Evolutionary conservation across 1,140 invertebrate genomes (phyloP).

Genomic region (Leptoteleia sp.): DNA sequence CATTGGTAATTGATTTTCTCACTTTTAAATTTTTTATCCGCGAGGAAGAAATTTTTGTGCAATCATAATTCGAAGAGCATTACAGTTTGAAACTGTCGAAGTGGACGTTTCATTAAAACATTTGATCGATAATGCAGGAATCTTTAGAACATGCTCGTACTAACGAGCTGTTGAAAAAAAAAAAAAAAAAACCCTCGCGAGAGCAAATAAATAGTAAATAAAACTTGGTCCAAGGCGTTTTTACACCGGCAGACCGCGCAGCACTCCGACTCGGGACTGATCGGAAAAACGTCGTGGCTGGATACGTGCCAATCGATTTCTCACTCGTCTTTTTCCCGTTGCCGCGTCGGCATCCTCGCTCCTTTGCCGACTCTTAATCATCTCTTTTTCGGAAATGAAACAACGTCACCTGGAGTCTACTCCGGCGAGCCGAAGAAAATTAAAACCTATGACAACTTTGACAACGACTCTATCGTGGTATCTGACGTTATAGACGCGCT

Average conservation of each 20-base stretch:
- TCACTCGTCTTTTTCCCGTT: conserved; percentile 5
- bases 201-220: conserved; percentile 27
- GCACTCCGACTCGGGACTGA: conserved; percentile 30
- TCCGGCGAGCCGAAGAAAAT: conserved; percentile 11
- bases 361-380: conserved; percentile 21
- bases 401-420: conserved; percentile 23
- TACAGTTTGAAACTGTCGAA: background rate
- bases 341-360: background rate
- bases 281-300: conserved; percentile 43
- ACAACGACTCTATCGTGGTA: background rate
- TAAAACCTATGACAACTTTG: conserved; percentile 21
- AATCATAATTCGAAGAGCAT: background rate
- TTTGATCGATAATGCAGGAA: background rate
- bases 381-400: conserved; percentile 43
- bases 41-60: background rate
- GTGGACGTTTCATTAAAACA: background rate
- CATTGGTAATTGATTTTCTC: background rate
- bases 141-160: background rate
- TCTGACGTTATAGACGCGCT: no score
- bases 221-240: background rate
- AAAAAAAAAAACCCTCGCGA: background rate
- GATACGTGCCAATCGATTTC: conserved; percentile 53
- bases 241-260: conserved; percentile 17
- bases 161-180: background rate
- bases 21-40: background rate